Conservation (phyloP, 1,140 invertebrate genomes). For the Sipha flava region DNA sequence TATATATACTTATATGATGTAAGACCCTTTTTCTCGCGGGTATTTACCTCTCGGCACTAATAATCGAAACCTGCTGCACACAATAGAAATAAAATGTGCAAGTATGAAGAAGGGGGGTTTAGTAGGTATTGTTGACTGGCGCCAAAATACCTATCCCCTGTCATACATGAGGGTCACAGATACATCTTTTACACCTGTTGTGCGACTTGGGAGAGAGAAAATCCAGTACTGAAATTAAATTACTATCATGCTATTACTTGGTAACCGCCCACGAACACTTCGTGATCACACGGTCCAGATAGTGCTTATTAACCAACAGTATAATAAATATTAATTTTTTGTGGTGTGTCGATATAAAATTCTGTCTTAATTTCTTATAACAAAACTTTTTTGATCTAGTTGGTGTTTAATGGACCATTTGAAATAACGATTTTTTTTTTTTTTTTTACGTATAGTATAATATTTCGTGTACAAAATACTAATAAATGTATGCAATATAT, state of each 20-base stretch:
- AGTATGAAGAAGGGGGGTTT: background rate
- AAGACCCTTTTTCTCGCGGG: background rate
- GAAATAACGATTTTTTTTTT: background rate
- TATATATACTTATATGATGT: background rate
- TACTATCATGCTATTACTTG: slow-evolving; percentile 7
- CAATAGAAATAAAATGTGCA: background rate
- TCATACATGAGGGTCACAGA: slow-evolving; percentile 15
- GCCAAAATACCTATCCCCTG: slow-evolving; percentile 24
- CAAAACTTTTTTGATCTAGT: background rate
- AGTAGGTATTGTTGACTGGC: slow-evolving; percentile 14
- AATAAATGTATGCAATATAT: background rate
- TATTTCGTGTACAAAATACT: background rate
- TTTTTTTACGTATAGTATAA: background rate
- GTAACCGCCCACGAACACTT: slow-evolving; percentile 31
- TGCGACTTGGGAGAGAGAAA: background rate
- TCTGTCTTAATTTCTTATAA: background rate
- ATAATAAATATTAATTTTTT: slow-evolving; percentile 6
- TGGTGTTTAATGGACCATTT: background rate
- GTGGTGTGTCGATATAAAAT: background rate
- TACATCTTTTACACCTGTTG: slow-evolving; percentile 31
- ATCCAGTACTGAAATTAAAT: slow-evolving; percentile 23
- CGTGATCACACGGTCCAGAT: slow-evolving; percentile 7
- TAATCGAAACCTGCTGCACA: slow-evolving; percentile 11
- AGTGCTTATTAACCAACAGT: background rate
- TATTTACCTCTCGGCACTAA: background rate